phyloP scores from a whole-genome alignment of 2,888 invertebrate species.

The Cetonia aurata region DNA sequence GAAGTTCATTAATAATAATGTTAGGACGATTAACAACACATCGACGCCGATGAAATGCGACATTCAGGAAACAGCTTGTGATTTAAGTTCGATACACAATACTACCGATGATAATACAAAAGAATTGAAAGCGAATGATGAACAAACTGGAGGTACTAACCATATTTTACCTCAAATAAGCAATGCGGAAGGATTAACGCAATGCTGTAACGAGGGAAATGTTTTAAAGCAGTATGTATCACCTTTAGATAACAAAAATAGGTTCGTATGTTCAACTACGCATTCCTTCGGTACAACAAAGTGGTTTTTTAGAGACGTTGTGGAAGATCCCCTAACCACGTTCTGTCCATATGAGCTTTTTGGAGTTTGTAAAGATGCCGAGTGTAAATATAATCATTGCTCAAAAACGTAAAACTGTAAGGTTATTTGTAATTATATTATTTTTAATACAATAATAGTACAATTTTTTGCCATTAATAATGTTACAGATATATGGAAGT shows the following conservation, averaged over 20 bases:
- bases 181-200: conserved; percentile 7
- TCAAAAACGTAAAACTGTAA: conserved; percentile 46
- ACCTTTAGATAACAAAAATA: conserved; percentile 59
- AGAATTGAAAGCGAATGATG: conserved; percentile 9
- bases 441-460: conserved; percentile 35
- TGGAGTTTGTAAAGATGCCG: conserved; percentile 63
- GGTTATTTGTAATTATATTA: conserved; percentile 24
- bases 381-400: conserved; percentile 62
- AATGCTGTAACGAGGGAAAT: conserved; percentile 17
- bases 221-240: conserved; percentile 60
- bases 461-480: conserved; percentile 41
- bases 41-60: conserved; percentile 42
- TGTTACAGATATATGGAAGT: conserved; percentile 29
- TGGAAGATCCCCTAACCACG: conserved; percentile 59
- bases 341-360: conserved; percentile 64
- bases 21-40: conserved; percentile 29
- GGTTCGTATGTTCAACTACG: conserved; percentile 50
- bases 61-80: conserved; percentile 39
- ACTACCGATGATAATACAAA: conserved; percentile 12
- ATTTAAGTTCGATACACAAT: conserved; percentile 41
- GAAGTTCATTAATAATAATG: conserved; percentile 13
- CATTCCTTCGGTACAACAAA: neutral
- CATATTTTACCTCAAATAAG: neutral
- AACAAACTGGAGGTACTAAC: conserved; percentile 13
- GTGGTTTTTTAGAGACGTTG: conserved; percentile 51